Evolutionary conservation across 2,888 invertebrate genomes (phyloP).

Genomic region (Petrophora chlorosata): DNA sequence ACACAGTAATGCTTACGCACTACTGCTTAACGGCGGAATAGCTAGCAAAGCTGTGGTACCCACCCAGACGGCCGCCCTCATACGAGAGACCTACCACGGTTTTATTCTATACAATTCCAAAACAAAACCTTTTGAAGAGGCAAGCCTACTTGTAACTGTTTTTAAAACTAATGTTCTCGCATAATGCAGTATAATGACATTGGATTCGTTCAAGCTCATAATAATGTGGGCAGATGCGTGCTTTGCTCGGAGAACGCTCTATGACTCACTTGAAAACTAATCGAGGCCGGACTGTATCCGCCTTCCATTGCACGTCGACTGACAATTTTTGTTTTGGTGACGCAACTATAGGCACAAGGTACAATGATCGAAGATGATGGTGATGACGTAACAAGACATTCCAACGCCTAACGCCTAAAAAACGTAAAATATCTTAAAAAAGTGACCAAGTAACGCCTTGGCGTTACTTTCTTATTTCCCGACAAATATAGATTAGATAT

Average conservation of each 20-base stretch:
- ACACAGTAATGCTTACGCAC: too few species aligned
- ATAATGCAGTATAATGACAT: conserved; percentile 17
- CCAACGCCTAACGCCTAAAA: background rate
- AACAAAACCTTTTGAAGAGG: background rate
- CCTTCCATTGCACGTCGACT: conserved; percentile 47
- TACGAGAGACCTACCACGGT: too few species aligned
- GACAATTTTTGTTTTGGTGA: conserved; percentile 41
- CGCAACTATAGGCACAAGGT: conserved; percentile 39
- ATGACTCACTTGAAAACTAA: conserved; percentile 68
- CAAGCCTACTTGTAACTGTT: conserved; percentile 10
- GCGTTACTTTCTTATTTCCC: too few species aligned
- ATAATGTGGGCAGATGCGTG: conserved; percentile 44
- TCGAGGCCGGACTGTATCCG: conserved; percentile 70
- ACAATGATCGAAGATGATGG: background rate
- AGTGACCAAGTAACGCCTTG: background rate
- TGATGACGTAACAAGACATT: conserved; percentile 7
- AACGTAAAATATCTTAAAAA: background rate
- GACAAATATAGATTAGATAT: too few species aligned
- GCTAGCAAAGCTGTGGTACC: too few species aligned
- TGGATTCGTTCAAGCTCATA: conserved; percentile 19
- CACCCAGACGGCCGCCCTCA: too few species aligned
- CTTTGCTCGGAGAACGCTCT: conserved; percentile 32
- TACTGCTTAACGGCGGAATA: too few species aligned
- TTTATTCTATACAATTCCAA: too few species aligned
- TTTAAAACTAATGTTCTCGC: conserved; percentile 5